Percentiles rank a stretch among this genome's conserved stretches.
Conservation (phyloP, 2,888 invertebrate species). For the Folsomia candida region DNA sequence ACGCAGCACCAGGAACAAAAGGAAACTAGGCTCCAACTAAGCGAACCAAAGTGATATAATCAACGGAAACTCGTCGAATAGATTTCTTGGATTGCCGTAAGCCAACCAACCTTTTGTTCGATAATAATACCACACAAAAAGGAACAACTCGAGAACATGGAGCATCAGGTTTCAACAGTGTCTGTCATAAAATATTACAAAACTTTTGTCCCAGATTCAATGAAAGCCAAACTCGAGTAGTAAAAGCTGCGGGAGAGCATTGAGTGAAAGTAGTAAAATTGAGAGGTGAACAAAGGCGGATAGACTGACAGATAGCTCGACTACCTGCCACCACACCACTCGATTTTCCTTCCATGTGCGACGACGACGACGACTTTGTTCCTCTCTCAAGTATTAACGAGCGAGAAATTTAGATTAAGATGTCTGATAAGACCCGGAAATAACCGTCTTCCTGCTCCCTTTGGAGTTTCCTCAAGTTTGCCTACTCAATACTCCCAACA, state of each 20-base stretch:
- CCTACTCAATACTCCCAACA: too few species aligned
- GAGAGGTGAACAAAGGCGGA: neutral
- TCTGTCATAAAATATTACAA: slow-evolving; percentile 11
- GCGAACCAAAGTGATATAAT: neutral
- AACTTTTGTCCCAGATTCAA: slow-evolving; percentile 11
- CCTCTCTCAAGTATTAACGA: too few species aligned
- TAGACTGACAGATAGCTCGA: neutral
- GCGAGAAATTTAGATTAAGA: slow-evolving; percentile 5
- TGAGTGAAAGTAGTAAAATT: neutral
- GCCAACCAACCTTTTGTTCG: neutral
- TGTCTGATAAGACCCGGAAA: slow-evolving; percentile 15
- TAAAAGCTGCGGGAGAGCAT: neutral
- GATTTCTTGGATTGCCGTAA: too few species aligned
- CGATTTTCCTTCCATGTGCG: too few species aligned
- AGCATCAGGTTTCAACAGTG: neutral
- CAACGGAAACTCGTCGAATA: neutral
- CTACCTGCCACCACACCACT: too few species aligned
- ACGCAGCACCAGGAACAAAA: too few species aligned
- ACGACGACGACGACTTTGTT: too few species aligned
- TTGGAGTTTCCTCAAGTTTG: too few species aligned
- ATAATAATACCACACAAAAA: neutral
- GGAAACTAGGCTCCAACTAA: too few species aligned
- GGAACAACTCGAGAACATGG: neutral
- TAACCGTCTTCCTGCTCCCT: neutral
- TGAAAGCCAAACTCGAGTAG: neutral